Evolutionary conservation across 2,888 invertebrate species (phyloP), one percentile per base, ranked within the genome.

Genomic region (Amiota minor): DNA sequence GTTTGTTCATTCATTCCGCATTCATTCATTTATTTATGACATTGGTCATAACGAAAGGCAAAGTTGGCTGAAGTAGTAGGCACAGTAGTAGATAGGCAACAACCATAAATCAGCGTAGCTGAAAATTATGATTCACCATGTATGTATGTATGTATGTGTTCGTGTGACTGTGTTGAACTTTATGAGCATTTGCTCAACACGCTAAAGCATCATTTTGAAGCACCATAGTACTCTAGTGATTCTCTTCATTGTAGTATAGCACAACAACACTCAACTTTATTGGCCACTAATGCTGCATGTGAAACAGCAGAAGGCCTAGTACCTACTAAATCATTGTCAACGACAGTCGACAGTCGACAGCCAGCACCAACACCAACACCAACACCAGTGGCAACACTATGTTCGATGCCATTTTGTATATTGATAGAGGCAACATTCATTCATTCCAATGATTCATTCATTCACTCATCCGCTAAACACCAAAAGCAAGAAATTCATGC

Each of bases 321-420:
- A 16, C 53, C 14, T 72, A 75, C 74, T 80, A 75, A 78, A 81
- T 82, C 83, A 77, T 62, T 77, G 77, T 78, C 81, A 76, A 65
- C 65, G 50, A 71, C 75, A 74, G 18, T 35, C 49, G 49, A 68
- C 46, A 62, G n/a, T 45, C 14, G 11, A 45, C 64, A 46, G 68
- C n/a, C 67, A 46, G 47, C 55, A 61, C n/a, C 74, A 72, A 50
- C 59, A 50, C 3, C 56, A 56, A n/a, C 59, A 59, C 12, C 20
- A 3, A 59, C 59, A 59, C 59, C 59, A 11, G n/a, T 10, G 20
- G 23, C 59, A 23, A 59, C 59, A 59, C 12, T 11, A n/a, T 18
- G 18, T 18, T 20, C 23, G 20, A 23, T 59, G 18, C 59, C 59
- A 59, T 20, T 59, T 35, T 6, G 35, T 35, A 35, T 35, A 35